These are phyloP conservation scores for Mylabris phalerata DNA, from an alignment of 1,140 invertebrate genomes.

Conservation along the genomic window DNA sequence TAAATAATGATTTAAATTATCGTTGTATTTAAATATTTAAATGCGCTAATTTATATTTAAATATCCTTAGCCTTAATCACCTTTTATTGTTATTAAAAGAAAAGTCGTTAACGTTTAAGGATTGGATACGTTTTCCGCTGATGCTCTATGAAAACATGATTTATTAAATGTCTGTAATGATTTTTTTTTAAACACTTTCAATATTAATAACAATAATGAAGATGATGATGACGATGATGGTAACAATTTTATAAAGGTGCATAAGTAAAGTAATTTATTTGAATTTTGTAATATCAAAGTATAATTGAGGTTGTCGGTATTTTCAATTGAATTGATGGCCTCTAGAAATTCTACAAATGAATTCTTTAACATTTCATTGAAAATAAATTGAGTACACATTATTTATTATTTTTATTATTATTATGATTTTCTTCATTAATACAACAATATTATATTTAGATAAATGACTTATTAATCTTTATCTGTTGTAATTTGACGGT, in stretches of 20 bases:
- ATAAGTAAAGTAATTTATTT: too few species aligned
- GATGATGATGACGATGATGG: too few species aligned
- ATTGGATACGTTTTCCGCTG: constrained; percentile 1
- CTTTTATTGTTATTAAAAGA: constrained; percentile 15
- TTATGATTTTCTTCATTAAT: background rate
- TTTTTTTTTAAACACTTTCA: too few species aligned
- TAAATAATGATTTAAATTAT: constrained; percentile 22
- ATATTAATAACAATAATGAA: too few species aligned
- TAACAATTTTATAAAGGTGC: too few species aligned
- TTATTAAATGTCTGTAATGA: background rate
- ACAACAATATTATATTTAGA: too few species aligned
- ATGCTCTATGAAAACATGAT: constrained; percentile 2
- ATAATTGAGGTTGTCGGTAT: constrained; percentile 9
- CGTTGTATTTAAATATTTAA: constrained; percentile 20
- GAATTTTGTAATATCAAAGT: constrained; percentile 7
- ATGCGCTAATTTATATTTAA: constrained; percentile 22
- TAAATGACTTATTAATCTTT: too few species aligned
- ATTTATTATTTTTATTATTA: background rate
- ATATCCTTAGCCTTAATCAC: constrained; percentile 14
- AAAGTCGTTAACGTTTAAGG: constrained; percentile 8
- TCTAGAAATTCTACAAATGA: constrained; percentile 6
- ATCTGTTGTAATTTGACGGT: too few species aligned
- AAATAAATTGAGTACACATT: background rate
- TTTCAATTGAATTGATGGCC: constrained; percentile 11
- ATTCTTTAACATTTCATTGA: background rate